Evolutionary conservation across 35 echinoderm and acorn worm species (phyloP).

Genomic region (Diadema setosum): DNA sequence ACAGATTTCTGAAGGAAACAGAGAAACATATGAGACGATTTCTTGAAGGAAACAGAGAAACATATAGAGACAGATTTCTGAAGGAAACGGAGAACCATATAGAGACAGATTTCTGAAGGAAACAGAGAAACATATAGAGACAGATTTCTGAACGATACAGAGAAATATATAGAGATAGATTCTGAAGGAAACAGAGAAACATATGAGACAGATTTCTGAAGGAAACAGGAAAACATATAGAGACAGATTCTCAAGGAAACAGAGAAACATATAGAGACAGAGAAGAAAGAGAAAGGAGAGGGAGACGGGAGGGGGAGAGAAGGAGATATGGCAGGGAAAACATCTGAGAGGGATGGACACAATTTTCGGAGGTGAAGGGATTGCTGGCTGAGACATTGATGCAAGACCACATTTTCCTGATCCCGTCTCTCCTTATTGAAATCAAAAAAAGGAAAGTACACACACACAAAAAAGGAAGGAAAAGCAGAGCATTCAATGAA

Average conservation of each 20-base stretch:
- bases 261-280: not conserved
- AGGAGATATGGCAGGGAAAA: not conserved
- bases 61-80: not conserved
- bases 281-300: not conserved
- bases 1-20: no score
- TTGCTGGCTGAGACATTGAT: no score
- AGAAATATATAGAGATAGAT: not conserved
- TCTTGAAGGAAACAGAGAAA: not conserved
- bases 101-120: not conserved
- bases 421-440: no score
- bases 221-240: not conserved
- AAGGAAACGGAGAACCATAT: not conserved
- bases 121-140: not conserved
- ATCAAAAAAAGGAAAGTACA: no score
- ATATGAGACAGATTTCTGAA: not conserved
- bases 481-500: no score
- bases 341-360: not conserved
- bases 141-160: not conserved
- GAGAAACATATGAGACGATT: not conserved
- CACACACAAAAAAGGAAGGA: no score
- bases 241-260: not conserved
- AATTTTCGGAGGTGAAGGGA: no score
- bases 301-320: not conserved
- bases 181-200: not conserved
- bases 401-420: no score